Percentiles rank a stretch among this genome's conserved stretches.
Conservation (phyloP, 53 echinoderm and acorn worm genomes). For the Actinopyga echinites region DNA sequence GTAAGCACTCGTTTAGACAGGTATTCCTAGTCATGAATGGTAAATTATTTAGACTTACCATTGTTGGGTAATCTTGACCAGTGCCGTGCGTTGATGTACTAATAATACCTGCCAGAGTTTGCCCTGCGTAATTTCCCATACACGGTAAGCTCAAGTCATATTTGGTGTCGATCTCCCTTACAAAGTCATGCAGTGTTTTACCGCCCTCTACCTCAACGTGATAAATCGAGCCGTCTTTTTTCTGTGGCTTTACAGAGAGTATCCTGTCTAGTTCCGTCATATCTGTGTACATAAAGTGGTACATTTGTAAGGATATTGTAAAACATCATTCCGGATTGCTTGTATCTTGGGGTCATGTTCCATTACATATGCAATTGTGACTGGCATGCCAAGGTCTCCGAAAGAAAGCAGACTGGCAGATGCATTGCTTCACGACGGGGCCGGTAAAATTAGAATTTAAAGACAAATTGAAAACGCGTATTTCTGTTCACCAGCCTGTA, state of each 20-base stretch:
- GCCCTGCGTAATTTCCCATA: constrained; percentile 96
- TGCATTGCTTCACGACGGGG: too few relatives aligned
- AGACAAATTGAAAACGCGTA: too few relatives aligned
- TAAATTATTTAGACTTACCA: constrained; percentile 58
- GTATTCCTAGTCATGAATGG: too few relatives aligned
- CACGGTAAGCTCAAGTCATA: constrained; percentile 86
- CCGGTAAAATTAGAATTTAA: too few relatives aligned
- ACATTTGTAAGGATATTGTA: neutral
- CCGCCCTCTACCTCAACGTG: constrained; percentile 94
- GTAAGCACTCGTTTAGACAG: too few relatives aligned
- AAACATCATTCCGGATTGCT: neutral
- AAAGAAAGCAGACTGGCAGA: too few relatives aligned
- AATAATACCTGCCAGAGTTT: constrained; percentile 92
- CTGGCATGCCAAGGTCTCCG: too few relatives aligned
- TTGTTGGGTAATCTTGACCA: constrained; percentile 91
- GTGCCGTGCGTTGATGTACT: constrained; percentile 96
- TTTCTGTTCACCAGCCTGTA: too few relatives aligned
- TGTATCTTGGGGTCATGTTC: too few relatives aligned
- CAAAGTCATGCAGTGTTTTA: constrained; percentile 86
- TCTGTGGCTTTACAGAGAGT: constrained; percentile 70
- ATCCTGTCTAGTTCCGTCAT: constrained; percentile 80
- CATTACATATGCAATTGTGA: too few relatives aligned
- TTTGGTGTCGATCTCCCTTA: constrained; percentile 76
- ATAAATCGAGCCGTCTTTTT: constrained; percentile 64
- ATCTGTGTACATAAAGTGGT: constrained; percentile 45